phyloP scores from a whole-genome alignment of 2,797 vertebrate species.

The Podarcis lilfordi region DNA sequence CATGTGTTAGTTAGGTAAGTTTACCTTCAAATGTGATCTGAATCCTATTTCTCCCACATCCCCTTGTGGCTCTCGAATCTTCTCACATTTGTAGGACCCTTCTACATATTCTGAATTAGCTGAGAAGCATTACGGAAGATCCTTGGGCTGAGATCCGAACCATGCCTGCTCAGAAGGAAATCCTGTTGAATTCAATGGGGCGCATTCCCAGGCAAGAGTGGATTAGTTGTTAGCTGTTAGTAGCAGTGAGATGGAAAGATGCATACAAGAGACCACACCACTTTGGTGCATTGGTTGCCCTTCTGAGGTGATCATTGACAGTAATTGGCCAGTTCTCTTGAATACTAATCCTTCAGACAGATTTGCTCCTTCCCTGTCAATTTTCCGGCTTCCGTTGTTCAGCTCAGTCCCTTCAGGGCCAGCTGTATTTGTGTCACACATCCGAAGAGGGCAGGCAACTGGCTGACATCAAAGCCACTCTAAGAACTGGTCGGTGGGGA shows the following conservation, averaged over 20 bases:
- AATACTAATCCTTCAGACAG: constrained; percentile 30
- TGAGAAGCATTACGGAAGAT: neutral
- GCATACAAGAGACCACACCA: constrained; percentile 20
- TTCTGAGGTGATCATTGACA: constrained; percentile 56
- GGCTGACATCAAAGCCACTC: constrained; percentile 46
- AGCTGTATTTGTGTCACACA: constrained; percentile 49
- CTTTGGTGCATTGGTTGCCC: constrained; percentile 30
- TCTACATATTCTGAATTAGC: neutral
- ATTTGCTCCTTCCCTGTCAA: constrained; percentile 10
- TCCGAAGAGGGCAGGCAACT: constrained; percentile 45
- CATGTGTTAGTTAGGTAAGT: no score
- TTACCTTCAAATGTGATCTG: no score
- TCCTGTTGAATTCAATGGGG: no score
- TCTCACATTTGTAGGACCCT: neutral
- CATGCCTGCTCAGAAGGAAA: no score
- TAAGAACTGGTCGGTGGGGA: constrained; percentile 27
- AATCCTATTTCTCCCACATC: no score
- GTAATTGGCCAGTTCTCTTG: constrained; percentile 46
- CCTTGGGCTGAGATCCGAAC: no score
- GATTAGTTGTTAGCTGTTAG: neutral
- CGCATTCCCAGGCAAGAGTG: no score
- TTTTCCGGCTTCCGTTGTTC: constrained; percentile 44
- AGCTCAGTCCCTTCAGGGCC: constrained; percentile 34
- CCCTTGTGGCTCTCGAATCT: neutral
- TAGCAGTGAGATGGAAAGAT: constrained; percentile 36